Evolutionary conservation across 2,113 vertebrate species (phyloP).

Genomic region (Mus spicilegus): DNA sequence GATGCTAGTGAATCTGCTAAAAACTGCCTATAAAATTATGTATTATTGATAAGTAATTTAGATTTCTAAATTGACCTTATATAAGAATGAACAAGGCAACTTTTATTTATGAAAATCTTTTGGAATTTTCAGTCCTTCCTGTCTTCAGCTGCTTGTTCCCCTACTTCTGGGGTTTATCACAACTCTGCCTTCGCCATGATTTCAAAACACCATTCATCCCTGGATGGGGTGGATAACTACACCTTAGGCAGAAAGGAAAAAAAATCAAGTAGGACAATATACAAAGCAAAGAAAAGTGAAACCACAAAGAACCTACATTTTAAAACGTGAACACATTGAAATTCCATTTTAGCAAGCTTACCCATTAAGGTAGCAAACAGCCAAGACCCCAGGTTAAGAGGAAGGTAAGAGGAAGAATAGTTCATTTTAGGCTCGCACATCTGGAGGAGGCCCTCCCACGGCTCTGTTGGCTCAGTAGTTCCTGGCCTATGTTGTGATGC

Average conservation of each 20-base stretch:
- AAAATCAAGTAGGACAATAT: not conserved
- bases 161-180: fast-evolving
- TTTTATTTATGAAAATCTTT: not conserved
- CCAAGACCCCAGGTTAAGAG: not conserved
- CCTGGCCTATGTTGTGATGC: not conserved
- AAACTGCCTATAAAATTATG: not conserved
- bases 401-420: too few relatives aligned
- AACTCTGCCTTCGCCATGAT: fast-evolving
- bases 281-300: not conserved
- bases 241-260: not conserved
- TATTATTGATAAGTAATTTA: not conserved
- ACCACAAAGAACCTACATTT: fast-evolving
- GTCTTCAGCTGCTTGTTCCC: not conserved
- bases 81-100: not conserved
- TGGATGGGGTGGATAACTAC: not conserved
- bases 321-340: not conserved
- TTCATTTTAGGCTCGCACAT: not conserved
- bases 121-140: not conserved
- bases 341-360: not conserved
- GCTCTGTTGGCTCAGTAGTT: too few relatives aligned
- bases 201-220: not conserved
- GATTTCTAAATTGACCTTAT: not conserved
- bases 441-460: not conserved
- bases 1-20: not conserved
- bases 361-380: not conserved